Percentiles rank a stretch among this genome's conserved stretches.
These are phyloP conservation scores for Drosophila leontia DNA, from an alignment of 1,140 invertebrate species.

Conservation along the genomic window DNA sequence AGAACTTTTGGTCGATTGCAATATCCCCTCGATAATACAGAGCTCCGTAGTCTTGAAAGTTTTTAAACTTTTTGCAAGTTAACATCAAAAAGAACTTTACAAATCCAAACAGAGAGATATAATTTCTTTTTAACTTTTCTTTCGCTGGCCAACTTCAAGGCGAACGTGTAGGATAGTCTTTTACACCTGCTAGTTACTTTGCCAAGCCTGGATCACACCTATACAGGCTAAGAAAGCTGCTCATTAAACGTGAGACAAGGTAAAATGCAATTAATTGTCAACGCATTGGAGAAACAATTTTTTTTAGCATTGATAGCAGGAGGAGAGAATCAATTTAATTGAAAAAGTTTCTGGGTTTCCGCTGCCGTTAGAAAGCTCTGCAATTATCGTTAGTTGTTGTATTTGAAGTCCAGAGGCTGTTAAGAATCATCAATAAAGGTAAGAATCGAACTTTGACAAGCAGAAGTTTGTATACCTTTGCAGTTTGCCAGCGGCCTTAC, in stretches of 20 bases:
- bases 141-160: slow-evolving; percentile 29
- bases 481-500: not conserved
- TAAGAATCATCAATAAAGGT: slow-evolving; percentile 57
- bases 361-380: slow-evolving; percentile 32
- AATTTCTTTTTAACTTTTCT: slow-evolving; percentile 56
- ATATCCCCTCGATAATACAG: not conserved
- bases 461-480: not conserved
- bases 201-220: not conserved
- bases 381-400: slow-evolving; percentile 48
- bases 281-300: slow-evolving; percentile 58
- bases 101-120: slow-evolving; percentile 60
- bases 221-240: not conserved
- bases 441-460: not conserved
- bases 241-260: slow-evolving; percentile 52
- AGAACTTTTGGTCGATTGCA: not conserved
- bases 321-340: slow-evolving; percentile 57
- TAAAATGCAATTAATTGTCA: slow-evolving; percentile 74
- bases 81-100: slow-evolving; percentile 1
- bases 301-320: slow-evolving; percentile 61
- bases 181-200: slow-evolving; percentile 58
- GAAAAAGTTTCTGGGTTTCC: slow-evolving; percentile 60
- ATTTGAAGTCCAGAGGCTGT: slow-evolving; percentile 29
- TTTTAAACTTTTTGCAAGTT: not conserved
- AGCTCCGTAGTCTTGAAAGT: not conserved
- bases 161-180: slow-evolving; percentile 51